Conservation (phyloP, 2,888 invertebrate species). For the Cheilosia vulpina region DNA sequence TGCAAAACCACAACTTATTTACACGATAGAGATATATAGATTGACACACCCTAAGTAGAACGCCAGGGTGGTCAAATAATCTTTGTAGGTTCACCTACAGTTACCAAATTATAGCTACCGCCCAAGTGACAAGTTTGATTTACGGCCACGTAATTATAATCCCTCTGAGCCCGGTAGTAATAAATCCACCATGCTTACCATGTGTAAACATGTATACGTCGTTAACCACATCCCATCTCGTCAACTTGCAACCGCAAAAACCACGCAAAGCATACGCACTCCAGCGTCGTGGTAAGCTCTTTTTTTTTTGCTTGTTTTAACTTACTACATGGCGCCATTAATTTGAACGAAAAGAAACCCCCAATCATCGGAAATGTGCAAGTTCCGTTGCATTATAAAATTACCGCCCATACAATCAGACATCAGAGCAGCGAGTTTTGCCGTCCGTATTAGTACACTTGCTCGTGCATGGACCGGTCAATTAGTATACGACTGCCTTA, state of each 20-base stretch:
- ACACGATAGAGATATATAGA: no score
- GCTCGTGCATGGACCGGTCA: conserved; percentile 51
- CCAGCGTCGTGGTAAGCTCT: background rate
- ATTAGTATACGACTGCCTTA: conserved; percentile 45
- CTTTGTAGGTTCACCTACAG: no score
- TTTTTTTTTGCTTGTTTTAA: conserved; percentile 3
- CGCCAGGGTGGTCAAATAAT: no score
- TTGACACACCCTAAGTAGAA: no score
- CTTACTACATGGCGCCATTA: conserved; percentile 11
- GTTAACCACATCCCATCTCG: conserved; percentile 39
- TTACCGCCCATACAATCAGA: conserved; percentile 45
- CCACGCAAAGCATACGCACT: conserved; percentile 27
- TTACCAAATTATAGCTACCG: conserved; percentile 9
- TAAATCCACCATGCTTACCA: conserved; percentile 28
- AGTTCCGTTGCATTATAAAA: conserved; percentile 27
- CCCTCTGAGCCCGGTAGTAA: conserved; percentile 33
- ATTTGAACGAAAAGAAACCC: conserved; percentile 8
- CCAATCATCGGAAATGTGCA: background rate
- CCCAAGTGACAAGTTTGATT: conserved; percentile 59
- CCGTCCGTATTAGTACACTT: background rate
- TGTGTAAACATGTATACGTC: conserved; percentile 13
- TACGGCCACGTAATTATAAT: conserved; percentile 47
- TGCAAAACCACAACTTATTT: no score
- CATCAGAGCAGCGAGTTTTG: background rate
- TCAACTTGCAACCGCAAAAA: conserved; percentile 35